These are phyloP conservation scores for Camponotus pennsylvanicus DNA, from an alignment of 1,140 invertebrate species.

Conservation along the genomic window DNA sequence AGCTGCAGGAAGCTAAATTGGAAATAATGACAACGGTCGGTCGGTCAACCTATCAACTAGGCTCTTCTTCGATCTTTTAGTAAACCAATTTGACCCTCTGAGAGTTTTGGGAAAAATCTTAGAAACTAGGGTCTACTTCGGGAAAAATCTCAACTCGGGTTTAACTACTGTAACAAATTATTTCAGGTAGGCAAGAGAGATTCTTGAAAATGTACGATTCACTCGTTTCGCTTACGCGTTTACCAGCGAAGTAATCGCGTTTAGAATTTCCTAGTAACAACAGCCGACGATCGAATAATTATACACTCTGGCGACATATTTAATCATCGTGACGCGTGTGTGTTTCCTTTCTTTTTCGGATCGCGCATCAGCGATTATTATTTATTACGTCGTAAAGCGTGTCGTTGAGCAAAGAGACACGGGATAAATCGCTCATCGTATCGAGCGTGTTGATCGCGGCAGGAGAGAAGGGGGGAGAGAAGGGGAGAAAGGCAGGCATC, in stretches of 20 bases:
- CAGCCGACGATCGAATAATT: conserved; percentile 37
- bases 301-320: conserved; percentile 15
- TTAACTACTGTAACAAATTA: conserved; percentile 83
- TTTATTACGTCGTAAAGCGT: conserved; percentile 48
- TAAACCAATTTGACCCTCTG: conserved; percentile 83
- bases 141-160: conserved; percentile 69
- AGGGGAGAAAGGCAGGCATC: neutral
- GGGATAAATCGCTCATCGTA: conserved; percentile 25
- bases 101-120: conserved; percentile 69
- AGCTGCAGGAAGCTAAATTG: conserved; percentile 12
- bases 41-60: conserved; percentile 22
- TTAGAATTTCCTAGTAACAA: conserved; percentile 17
- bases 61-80: conserved; percentile 70
- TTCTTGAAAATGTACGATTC: conserved; percentile 21
- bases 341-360: neutral
- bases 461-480: too few species aligned
- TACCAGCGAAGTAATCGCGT: conserved; percentile 52
- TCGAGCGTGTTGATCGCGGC: conserved; percentile 49
- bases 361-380: conserved; percentile 48
- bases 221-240: conserved; percentile 14
- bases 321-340: conserved; percentile 36
- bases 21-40: conserved; percentile 70
- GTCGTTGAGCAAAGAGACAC: conserved; percentile 24
- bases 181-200: conserved; percentile 75
- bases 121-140: too few species aligned